Conservation (phyloP, 2,797 vertebrate species). For the Tinamus major region DNA sequence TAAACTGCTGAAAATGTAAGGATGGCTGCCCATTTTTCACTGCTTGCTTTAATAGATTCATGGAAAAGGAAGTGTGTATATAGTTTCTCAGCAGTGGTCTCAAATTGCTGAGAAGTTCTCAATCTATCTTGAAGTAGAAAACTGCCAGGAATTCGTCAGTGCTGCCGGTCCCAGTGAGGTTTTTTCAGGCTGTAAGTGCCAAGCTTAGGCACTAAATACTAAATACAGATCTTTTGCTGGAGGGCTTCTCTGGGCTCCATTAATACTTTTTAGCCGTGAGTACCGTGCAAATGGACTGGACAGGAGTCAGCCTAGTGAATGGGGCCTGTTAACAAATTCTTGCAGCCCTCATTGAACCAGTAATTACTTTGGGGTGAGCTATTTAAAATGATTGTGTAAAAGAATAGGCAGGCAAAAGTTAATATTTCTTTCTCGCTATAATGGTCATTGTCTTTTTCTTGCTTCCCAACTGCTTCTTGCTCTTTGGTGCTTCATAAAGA, state of each 20-base stretch:
- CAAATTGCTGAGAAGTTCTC: slow-evolving; percentile 46
- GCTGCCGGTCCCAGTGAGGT: slow-evolving; percentile 5
- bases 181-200: slow-evolving; percentile 15
- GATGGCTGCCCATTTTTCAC: slow-evolving; percentile 33
- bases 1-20: slow-evolving; percentile 52
- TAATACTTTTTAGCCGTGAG: not conserved
- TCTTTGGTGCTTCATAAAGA: not conserved
- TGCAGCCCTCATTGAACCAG: not conserved
- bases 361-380: not conserved
- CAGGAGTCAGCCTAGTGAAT: not conserved
- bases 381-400: not conserved
- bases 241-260: slow-evolving; percentile 21
- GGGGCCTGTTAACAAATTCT: not conserved
- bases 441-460: not conserved
- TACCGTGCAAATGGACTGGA: not conserved
- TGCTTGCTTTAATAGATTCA: slow-evolving; percentile 42
- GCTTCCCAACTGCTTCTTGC: not conserved
- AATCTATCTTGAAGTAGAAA: slow-evolving; percentile 31
- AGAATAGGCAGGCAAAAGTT: not conserved
- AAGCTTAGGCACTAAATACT: not conserved
- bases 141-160: slow-evolving; percentile 32
- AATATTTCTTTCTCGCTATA: not conserved
- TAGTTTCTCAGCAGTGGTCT: slow-evolving; percentile 53
- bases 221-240: slow-evolving; percentile 31
- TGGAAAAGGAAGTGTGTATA: slow-evolving; percentile 13